These are phyloP conservation scores for Ardeotis arabs DNA, from an alignment of 2,113 vertebrate genomes.

Conservation along the genomic window DNA sequence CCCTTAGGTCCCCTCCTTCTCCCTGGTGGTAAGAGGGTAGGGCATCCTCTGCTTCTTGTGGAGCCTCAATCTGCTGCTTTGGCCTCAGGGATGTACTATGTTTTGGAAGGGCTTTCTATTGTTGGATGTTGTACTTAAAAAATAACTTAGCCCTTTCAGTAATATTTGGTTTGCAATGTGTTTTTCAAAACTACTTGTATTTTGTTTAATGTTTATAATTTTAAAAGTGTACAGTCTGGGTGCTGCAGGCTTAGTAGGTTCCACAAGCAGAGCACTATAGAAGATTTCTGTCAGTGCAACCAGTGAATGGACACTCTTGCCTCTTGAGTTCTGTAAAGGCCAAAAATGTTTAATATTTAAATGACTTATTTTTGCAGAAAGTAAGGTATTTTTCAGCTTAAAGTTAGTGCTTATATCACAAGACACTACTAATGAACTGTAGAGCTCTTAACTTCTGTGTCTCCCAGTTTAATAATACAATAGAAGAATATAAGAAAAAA, in stretches of 20 bases:
- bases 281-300: not conserved
- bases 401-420: not conserved
- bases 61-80: no score
- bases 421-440: not conserved
- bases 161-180: not conserved
- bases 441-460: not conserved
- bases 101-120: not conserved
- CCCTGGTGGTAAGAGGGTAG: no score
- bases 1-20: no score
- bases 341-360: not conserved
- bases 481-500: not conserved
- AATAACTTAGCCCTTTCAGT: not conserved
- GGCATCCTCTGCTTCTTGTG: no score
- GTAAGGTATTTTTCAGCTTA: not conserved
- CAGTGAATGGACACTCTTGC: not conserved
- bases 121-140: not conserved
- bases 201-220: conserved; percentile 2
- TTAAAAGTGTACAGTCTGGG: not conserved
- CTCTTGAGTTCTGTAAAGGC: not conserved
- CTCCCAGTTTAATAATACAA: not conserved
- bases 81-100: no score
- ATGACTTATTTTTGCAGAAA: not conserved
- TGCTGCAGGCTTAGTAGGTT: not conserved
- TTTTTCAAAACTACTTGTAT: not conserved
- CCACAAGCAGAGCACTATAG: not conserved